Evolutionary conservation across 2,113 vertebrate genomes (phyloP).

Genomic region (Apodemus sylvaticus): DNA sequence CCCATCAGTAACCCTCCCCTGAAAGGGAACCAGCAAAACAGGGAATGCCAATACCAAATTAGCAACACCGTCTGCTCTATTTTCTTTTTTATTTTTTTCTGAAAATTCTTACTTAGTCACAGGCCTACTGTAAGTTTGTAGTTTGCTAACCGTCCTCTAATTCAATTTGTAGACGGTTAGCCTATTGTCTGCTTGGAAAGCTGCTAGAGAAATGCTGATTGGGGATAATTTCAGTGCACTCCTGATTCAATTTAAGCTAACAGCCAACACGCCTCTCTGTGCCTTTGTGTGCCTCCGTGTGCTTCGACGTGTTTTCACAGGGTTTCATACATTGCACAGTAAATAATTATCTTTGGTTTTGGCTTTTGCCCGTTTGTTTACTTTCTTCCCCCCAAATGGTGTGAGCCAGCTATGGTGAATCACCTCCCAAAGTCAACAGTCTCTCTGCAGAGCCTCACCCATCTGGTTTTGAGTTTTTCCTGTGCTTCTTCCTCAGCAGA

Average conservation of each 20-base stretch:
- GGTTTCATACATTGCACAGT: neutral
- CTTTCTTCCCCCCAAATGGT: neutral
- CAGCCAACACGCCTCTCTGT: neutral
- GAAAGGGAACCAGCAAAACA: neutral
- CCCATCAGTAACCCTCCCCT: constrained; percentile 1
- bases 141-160: constrained; percentile 14
- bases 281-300: no score
- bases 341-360: constrained; percentile 57
- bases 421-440: neutral
- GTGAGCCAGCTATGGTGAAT: neutral
- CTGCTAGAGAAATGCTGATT: constrained; percentile 17
- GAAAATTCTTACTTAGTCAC: constrained; percentile 26
- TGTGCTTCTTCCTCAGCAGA: neutral
- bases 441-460: neutral
- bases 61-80: neutral
- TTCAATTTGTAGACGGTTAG: neutral
- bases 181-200: neutral
- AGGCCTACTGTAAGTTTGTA: constrained; percentile 11
- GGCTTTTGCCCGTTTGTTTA: constrained; percentile 12
- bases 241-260: constrained; percentile 30
- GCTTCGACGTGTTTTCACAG: neutral
- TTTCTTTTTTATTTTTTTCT: constrained; percentile 43
- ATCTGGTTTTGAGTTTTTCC: neutral
- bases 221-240: neutral
- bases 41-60: neutral